A percentile compares a stretch with the other conserved stretches of the same genome.
Conservation (phyloP, 2,888 invertebrate genomes). For the Drosophila kanekoi region DNA sequence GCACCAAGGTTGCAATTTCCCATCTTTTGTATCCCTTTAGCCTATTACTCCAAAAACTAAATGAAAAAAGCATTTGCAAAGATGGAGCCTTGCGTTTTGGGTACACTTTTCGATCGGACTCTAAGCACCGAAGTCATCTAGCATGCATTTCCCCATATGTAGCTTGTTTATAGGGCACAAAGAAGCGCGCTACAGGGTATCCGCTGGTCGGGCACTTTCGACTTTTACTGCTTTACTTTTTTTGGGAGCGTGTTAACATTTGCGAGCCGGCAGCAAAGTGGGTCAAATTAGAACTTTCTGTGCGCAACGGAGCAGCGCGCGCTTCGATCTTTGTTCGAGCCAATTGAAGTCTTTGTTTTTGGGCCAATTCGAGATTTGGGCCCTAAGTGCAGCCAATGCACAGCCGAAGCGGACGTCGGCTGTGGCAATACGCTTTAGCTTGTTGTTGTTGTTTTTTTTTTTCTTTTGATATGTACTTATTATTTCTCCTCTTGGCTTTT, state of each 20-base stretch:
- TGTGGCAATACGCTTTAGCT: constrained; percentile 23
- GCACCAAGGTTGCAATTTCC: too few relatives aligned
- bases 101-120: too few relatives aligned
- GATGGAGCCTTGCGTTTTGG: too few relatives aligned
- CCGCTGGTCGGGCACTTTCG: neutral
- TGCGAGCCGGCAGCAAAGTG: constrained; percentile 31
- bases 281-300: constrained; percentile 61
- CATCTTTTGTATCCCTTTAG: too few relatives aligned
- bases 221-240: neutral
- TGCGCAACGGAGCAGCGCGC: constrained; percentile 32
- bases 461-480: neutral
- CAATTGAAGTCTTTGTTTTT: constrained; percentile 1
- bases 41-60: too few relatives aligned
- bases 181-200: too few relatives aligned
- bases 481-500: constrained; percentile 30
- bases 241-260: constrained; percentile 33
- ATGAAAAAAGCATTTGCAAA: too few relatives aligned
- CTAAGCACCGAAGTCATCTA: too few relatives aligned
- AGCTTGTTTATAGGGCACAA: too few relatives aligned
- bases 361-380: constrained; percentile 4
- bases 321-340: constrained; percentile 12
- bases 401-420: neutral
- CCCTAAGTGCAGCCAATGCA: constrained; percentile 17
- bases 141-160: too few relatives aligned
- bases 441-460: constrained; percentile 10